Percentiles rank a stretch among this genome's conserved stretches.
Conservation (phyloP, 2,888 invertebrate species). For the Drosophila fungiperda region DNA sequence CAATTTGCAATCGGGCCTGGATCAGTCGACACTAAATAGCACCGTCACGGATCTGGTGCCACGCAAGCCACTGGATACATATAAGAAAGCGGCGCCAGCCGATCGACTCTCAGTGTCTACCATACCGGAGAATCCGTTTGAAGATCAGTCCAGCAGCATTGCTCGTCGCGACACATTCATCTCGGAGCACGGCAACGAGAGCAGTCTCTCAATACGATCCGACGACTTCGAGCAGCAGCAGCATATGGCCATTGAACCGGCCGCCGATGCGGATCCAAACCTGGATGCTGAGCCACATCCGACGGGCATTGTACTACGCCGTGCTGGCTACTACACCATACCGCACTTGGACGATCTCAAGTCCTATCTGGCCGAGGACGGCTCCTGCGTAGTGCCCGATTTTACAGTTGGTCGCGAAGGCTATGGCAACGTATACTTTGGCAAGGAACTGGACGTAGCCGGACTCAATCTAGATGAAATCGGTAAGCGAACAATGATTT, state of each 20-base stretch:
- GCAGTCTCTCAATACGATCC: slow-evolving; percentile 69
- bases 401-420: slow-evolving; percentile 95
- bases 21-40: slow-evolving; percentile 76
- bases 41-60: slow-evolving; percentile 83
- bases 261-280: slow-evolving; percentile 5
- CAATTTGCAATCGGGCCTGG: slow-evolving; percentile 63
- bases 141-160: slow-evolving; percentile 69
- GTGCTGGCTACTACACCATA: slow-evolving; percentile 96
- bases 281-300: slow-evolving; percentile 86
- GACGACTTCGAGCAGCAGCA: slow-evolving; percentile 64
- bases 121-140: slow-evolving; percentile 80
- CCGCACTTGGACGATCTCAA: slow-evolving; percentile 93
- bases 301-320: slow-evolving; percentile 91
- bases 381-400: slow-evolving; percentile 92
- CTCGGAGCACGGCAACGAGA: slow-evolving; percentile 77
- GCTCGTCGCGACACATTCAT: slow-evolving; percentile 68
- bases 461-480: slow-evolving; percentile 94
- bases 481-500: slow-evolving; percentile 86
- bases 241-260: slow-evolving; percentile 61
- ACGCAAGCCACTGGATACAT: slow-evolving; percentile 81
- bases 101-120: slow-evolving; percentile 76
- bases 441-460: slow-evolving; percentile 93
- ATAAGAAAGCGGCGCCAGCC: slow-evolving; percentile 38
- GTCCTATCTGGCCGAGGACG: slow-evolving; percentile 89
- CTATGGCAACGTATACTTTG: slow-evolving; percentile 95